Evolutionary conservation across 2,888 invertebrate species (phyloP).

Genomic region (Polyommatus icarus): DNA sequence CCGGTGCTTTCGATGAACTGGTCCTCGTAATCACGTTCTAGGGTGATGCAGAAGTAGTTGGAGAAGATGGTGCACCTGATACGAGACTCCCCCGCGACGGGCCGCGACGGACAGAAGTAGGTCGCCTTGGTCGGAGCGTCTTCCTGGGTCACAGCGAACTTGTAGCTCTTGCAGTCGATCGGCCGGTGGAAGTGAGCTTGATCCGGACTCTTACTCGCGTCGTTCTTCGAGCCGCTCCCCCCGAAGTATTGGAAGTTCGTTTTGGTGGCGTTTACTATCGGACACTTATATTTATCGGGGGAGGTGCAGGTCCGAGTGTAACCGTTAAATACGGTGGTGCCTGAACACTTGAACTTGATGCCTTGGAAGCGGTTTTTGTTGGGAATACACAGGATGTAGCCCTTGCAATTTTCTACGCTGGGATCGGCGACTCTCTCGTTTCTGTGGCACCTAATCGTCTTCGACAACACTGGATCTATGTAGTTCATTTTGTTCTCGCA

Average conservation of each 20-base stretch:
- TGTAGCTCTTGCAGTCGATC: conserved; percentile 73
- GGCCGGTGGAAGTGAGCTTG: conserved; percentile 46
- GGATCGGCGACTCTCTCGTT: conserved; percentile 71
- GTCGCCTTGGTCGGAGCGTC: conserved; percentile 57
- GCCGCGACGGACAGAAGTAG: conserved; percentile 67
- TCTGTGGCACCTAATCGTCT: conserved; percentile 58
- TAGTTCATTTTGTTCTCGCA: conserved; percentile 64
- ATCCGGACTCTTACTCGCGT: conserved; percentile 40
- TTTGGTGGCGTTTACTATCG: conserved; percentile 53
- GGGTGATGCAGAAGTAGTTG: conserved; percentile 67
- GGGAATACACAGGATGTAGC: conserved; percentile 71
- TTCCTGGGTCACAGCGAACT: conserved; percentile 65
- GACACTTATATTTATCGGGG: conserved; percentile 65
- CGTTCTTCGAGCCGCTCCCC: conserved; percentile 50
- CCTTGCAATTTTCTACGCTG: conserved; percentile 68
- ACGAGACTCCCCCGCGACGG: conserved; percentile 54
- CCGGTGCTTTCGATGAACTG: conserved; percentile 58
- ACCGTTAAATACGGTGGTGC: conserved; percentile 69
- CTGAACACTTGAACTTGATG: conserved; percentile 71
- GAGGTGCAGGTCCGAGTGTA: conserved; percentile 66
- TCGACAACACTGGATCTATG: conserved; percentile 60
- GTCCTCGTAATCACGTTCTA: conserved; percentile 63
- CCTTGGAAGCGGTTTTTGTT: conserved; percentile 70
- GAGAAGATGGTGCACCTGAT: conserved; percentile 71
- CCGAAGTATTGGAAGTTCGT: conserved; percentile 48